Conservation (phyloP, 1,140 invertebrate genomes). For the Zaprionus inermis region DNA sequence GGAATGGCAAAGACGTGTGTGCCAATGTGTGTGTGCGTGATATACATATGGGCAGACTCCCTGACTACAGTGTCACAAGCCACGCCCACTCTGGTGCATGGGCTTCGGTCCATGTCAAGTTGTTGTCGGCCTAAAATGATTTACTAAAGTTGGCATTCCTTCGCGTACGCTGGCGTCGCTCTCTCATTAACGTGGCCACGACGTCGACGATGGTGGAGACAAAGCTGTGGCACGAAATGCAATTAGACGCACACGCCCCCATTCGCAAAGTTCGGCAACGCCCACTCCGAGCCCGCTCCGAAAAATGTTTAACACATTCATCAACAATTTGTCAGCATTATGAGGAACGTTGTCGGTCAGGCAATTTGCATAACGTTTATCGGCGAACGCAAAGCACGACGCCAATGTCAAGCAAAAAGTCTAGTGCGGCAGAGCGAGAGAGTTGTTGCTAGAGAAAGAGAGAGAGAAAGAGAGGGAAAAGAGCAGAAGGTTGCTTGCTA, state of each 20-base stretch:
- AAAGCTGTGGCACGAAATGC: slow-evolving; percentile 35
- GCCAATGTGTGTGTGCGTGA: slow-evolving; percentile 29
- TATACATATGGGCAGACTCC: slow-evolving; percentile 10
- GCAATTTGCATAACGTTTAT: slow-evolving; percentile 76
- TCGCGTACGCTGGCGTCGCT: slow-evolving; percentile 46
- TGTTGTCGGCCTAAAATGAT: slow-evolving; percentile 68
- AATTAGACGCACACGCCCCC: slow-evolving; percentile 31
- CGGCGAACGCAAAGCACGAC: slow-evolving; percentile 27
- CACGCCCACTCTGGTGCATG: slow-evolving; percentile 9
- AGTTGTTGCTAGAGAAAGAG: not conserved
- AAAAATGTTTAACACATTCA: slow-evolving; percentile 73
- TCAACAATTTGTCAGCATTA: slow-evolving; percentile 79
- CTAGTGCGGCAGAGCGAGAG: not conserved
- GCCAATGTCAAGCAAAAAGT: slow-evolving; percentile 49
- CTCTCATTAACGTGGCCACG: slow-evolving; percentile 65
- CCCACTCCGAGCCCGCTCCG: not conserved
- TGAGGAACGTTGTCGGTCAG: slow-evolving; percentile 34
- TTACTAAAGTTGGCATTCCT: slow-evolving; percentile 74
- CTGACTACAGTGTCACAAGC: not conserved
- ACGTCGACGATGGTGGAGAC: slow-evolving; percentile 9
- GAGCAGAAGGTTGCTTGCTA: not conserved
- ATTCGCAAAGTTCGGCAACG: not conserved
- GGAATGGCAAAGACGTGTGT: slow-evolving; percentile 61
- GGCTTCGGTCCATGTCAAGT: slow-evolving; percentile 57
- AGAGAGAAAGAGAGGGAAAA: not conserved